Base-by-base conservation (phyloP, 1,140 invertebrate genomes). In the Augochlora pura region DNA sequence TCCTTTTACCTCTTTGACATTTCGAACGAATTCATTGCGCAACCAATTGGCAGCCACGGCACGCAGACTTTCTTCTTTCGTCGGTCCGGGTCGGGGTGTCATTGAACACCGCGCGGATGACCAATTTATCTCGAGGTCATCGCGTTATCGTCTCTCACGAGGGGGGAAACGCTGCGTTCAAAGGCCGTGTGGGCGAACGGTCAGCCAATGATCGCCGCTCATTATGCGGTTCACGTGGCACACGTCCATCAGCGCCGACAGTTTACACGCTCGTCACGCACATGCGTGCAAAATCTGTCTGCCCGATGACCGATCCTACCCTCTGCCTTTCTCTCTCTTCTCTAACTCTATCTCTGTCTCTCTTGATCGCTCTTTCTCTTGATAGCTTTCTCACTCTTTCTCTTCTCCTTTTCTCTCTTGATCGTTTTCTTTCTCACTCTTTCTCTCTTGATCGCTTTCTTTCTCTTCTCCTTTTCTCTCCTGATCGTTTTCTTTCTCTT, bases 201-300 rank as follows among this genome's bases (percentile, higher is more conserved):
- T 65, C 81, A 74, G 81, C 57, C 84, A 83, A 86, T 74, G 80
- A 86, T 86, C 84, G 65, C 70, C 70, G 42, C 76, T 86, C 81
- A 77, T 86, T 86, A 86, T 86, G 85, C 84, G 77, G 65, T 81
- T 86, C 85, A 86, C 85, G 85, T 86, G 85, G 85, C 78, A 75
- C 85, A 83, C 76, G 84, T 86, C 85, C 85, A 83, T 86, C 85
- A 83, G 70, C 57, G 72, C 54, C 32, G 63, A 60, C 69, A 46
- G 42, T 82, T 86, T 86, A 73, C 83, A 86, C 73, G 65, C 83
- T 59, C 70, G 83, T 85, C 83, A 85, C 80, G 84, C 74, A 74
- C 80, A 79, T 69, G 66, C 79, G 67, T 77, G 80, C 80, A 81
- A 71, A 84, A 84, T 85, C 82, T 69, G 32, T 73, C 73, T 67